phyloP scores from a whole-genome alignment of 2,888 invertebrate species.

The Miltochrista miniata region DNA sequence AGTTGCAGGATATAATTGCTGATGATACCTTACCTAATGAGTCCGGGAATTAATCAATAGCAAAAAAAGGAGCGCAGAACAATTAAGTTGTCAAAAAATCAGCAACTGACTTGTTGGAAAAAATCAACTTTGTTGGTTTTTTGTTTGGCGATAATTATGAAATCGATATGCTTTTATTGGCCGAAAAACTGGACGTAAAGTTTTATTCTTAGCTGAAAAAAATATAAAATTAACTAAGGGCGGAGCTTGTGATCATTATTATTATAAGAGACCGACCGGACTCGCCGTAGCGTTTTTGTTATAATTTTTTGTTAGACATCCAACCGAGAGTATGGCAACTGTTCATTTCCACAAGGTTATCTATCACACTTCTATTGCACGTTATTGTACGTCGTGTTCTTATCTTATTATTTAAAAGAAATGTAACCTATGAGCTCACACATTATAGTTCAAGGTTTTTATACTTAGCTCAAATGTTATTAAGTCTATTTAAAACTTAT shows the following conservation, averaged over 20 bases:
- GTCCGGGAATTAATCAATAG: background rate
- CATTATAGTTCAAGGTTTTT: background rate
- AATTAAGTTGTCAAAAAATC: slow-evolving; percentile 36
- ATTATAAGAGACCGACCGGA: slow-evolving; percentile 63
- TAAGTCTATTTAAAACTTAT: no score
- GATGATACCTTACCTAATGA: slow-evolving; percentile 5
- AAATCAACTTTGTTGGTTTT: slow-evolving; percentile 21
- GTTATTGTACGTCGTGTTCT: slow-evolving; percentile 60
- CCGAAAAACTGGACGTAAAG: slow-evolving; percentile 43
- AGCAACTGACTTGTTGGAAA: slow-evolving; percentile 25
- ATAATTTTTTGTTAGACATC: slow-evolving; percentile 63
- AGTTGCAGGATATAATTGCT: slow-evolving; percentile 19
- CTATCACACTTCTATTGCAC: slow-evolving; percentile 50
- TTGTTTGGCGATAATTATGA: slow-evolving; percentile 46
- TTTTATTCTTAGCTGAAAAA: slow-evolving; percentile 56
- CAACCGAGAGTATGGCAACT: slow-evolving; percentile 62
- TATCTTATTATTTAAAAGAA: slow-evolving; percentile 61
- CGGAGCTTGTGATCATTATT: slow-evolving; percentile 70
- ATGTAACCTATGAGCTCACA: slow-evolving; percentile 8
- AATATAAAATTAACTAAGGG: slow-evolving; percentile 64
- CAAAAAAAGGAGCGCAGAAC: slow-evolving; percentile 31
- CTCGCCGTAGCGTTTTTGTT: slow-evolving; percentile 67
- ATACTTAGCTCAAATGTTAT: no score
- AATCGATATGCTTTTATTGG: slow-evolving; percentile 48
- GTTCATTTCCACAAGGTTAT: slow-evolving; percentile 75